phyloP scores from a whole-genome alignment of 2,797 vertebrate genomes.

The Sebastes aleutianus region DNA sequence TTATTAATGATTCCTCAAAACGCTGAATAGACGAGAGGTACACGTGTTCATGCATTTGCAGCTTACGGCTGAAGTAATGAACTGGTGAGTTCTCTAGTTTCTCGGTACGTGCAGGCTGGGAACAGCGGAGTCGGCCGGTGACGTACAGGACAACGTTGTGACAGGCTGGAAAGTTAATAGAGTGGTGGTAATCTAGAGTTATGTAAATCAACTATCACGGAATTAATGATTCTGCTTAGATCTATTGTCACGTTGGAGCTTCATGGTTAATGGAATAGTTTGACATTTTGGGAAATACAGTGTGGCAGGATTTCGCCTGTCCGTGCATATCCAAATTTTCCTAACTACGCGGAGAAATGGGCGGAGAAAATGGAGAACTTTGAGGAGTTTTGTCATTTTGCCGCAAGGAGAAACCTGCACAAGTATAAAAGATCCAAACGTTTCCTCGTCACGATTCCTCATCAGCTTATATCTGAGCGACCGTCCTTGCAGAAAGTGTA shows the following conservation, averaged over 20 bases:
- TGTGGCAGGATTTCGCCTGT: no score
- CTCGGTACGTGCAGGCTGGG: background rate
- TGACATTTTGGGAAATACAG: no score
- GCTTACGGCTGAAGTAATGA: background rate
- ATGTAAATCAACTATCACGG: background rate
- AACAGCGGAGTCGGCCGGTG: background rate
- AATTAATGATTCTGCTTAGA: background rate
- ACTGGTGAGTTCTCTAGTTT: background rate
- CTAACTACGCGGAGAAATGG: no score
- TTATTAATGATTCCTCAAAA: conserved; percentile 55
- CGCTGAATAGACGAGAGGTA: background rate
- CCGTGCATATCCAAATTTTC: no score
- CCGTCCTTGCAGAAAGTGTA: no score
- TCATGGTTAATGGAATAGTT: background rate
- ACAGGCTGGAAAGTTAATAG: background rate
- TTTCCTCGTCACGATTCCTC: no score
- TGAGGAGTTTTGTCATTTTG: no score
- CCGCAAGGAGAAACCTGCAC: no score
- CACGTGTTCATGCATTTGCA: background rate
- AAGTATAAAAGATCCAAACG: no score
- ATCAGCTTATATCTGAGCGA: no score
- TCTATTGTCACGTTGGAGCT: background rate
- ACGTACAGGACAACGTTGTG: background rate
- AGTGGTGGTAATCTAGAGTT: background rate
- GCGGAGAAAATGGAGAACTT: no score